Evolutionary conservation across 2,888 invertebrate species (phyloP).

Genomic region (Xanthia icteritia): DNA sequence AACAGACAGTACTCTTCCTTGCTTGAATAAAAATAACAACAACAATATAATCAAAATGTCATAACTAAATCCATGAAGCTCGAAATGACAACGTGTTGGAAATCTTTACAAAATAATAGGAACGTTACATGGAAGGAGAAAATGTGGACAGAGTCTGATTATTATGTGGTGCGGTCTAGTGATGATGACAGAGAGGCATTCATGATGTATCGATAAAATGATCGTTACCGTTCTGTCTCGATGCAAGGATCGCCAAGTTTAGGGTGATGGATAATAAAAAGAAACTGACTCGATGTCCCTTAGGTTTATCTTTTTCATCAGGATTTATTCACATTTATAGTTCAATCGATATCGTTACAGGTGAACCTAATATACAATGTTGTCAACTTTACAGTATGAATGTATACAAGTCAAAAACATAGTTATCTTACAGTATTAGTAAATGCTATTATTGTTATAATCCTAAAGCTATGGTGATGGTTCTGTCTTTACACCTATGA

Average conservation of each 20-base stretch:
- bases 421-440: slow-evolving; percentile 87
- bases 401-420: slow-evolving; percentile 91
- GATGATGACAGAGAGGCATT: slow-evolving; percentile 90
- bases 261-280: slow-evolving; percentile 84
- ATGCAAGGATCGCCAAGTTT: slow-evolving; percentile 87
- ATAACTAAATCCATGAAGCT: slow-evolving; percentile 84
- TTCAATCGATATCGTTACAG: slow-evolving; percentile 86
- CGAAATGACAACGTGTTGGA: slow-evolving; percentile 78
- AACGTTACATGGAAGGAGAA: slow-evolving; percentile 83
- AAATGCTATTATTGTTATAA: slow-evolving; percentile 89
- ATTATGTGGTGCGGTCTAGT: slow-evolving; percentile 86
- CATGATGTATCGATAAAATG: slow-evolving; percentile 90
- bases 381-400: slow-evolving; percentile 87
- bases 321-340: slow-evolving; percentile 90
- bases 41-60: slow-evolving; percentile 75
- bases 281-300: slow-evolving; percentile 84
- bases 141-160: slow-evolving; percentile 85
- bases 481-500: slow-evolving; percentile 83
- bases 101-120: slow-evolving; percentile 79
- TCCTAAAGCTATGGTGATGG: slow-evolving; percentile 89
- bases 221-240: slow-evolving; percentile 89
- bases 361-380: slow-evolving; percentile 87
- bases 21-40: slow-evolving; percentile 75
- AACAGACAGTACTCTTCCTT: slow-evolving; percentile 81
- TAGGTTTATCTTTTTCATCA: slow-evolving; percentile 83